Evolutionary conservation across 1,140 invertebrate species (phyloP), one percentile per base, ranked within the genome.

Genomic region (Diploscapter pachys): DNA sequence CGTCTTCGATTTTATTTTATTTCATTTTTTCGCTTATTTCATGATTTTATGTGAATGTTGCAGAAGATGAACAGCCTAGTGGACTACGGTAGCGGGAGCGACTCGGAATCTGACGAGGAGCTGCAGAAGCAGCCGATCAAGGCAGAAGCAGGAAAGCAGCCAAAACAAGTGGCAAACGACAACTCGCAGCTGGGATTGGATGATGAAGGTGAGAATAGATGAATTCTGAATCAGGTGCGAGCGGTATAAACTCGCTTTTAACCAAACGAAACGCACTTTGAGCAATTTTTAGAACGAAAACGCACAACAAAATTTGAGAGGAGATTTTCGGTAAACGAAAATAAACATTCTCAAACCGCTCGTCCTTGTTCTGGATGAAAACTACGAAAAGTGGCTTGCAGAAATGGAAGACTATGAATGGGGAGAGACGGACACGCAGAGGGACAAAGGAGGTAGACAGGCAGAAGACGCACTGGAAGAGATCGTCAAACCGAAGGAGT

Each of bases 391-490:
- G 9, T 13, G 13, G 13, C 13, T 13, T 11, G 9, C 57, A 11
- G 57, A 59, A 59, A 59, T 11, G 57, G 9, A 9, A 13, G 13
- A 9, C 13, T 13, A 59, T 59, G 13, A 59, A 9, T 55, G 9
- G n/a, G 53, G 8, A 68, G 56, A 13, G 11, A 55, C 5, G 52
- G 52, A 8, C 57, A 52, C 57, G 66, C 51, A 13, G 8, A 52
- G 51, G 51, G 51, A 52, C 66, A 68, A 68, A 68, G 9, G 9
- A 9, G 5, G 50, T 6, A 9, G 5, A 51, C 11, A n/a, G 9
- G 66, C 53, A 54, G 66, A 68, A 54, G 6, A 51, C 5, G 66
- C 53, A 68, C 51, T 68, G 49, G 66, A 68, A 68, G 66, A 55
- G 50, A 55, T 54, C 11, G 66, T 68, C 11, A 68, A 68, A 53